Percentiles rank a stretch among this genome's conserved stretches.
These are phyloP conservation scores for Cyclura pinguis DNA, from an alignment of 2,797 vertebrate species.

Conservation along the genomic window DNA sequence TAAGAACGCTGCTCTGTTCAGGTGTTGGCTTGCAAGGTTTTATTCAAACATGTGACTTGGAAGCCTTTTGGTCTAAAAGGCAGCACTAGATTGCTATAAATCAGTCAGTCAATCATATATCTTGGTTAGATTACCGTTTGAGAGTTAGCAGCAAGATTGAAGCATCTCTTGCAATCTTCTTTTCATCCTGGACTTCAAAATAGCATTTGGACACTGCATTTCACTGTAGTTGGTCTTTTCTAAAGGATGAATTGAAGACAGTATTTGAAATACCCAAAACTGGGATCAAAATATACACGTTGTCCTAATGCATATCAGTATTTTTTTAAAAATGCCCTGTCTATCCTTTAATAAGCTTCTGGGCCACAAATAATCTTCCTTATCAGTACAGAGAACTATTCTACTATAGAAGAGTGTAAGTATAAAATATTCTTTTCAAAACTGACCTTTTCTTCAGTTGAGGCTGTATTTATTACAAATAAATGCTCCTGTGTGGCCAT, in stretches of 20 bases:
- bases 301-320: background rate
- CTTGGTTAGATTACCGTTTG: background rate
- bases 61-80: background rate
- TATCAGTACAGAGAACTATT: background rate
- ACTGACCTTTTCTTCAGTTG: slow-evolving; percentile 17
- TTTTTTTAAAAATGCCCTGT: background rate
- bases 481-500: slow-evolving; percentile 15
- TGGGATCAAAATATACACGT: background rate
- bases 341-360: background rate
- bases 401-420: background rate
- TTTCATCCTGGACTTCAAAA: background rate
- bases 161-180: background rate
- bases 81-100: background rate
- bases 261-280: slow-evolving; percentile 6
- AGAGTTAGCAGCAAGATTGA: background rate
- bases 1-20: too few species aligned
- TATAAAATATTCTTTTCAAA: slow-evolving; percentile 6
- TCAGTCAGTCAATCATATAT: background rate
- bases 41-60: too few species aligned
- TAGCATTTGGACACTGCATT: background rate
- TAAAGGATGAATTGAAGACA: background rate
- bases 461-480: slow-evolving; percentile 15
- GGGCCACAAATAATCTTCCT: background rate
- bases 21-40: too few species aligned
- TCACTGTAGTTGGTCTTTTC: background rate